Conservation (phyloP, 2,797 vertebrate genomes). For the Myotis myotis region DNA sequence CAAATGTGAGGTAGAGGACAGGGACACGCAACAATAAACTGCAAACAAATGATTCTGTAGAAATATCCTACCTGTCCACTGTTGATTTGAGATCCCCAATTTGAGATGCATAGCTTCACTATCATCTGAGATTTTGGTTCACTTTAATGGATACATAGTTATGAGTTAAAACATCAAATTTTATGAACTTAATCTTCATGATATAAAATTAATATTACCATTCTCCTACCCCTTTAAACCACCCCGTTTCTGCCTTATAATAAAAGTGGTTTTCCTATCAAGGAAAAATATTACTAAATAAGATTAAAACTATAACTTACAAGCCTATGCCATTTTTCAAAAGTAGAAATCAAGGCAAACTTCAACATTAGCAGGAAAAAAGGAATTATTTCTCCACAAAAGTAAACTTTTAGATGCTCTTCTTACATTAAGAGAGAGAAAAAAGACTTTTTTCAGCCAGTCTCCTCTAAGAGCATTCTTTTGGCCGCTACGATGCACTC, state of each 20-base stretch:
- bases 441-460: not conserved
- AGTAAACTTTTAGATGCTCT: not conserved
- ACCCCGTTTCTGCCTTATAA: not conserved
- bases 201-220: not conserved
- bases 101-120: not conserved
- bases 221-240: not conserved
- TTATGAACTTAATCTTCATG: conserved; percentile 3
- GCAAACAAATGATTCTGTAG: not conserved
- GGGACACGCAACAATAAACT: not conserved
- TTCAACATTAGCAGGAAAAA: not conserved
- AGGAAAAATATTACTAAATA: conserved; percentile 9
- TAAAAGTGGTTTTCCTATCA: conserved; percentile 13
- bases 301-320: not conserved
- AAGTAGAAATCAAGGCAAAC: conserved; percentile 29
- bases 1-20: not conserved
- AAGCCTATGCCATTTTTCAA: not conserved
- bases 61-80: not conserved
- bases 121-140: not conserved
- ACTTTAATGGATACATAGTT: not conserved
- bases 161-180: not conserved
- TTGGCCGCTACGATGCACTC: not conserved
- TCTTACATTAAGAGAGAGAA: not conserved
- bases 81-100: not conserved
- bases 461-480: not conserved
- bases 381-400: not conserved